Percentiles rank a stretch among this genome's conserved stretches.
Evolutionary conservation across 2,888 invertebrate genomes (phyloP).

Genomic region (Plebejus argus): DNA sequence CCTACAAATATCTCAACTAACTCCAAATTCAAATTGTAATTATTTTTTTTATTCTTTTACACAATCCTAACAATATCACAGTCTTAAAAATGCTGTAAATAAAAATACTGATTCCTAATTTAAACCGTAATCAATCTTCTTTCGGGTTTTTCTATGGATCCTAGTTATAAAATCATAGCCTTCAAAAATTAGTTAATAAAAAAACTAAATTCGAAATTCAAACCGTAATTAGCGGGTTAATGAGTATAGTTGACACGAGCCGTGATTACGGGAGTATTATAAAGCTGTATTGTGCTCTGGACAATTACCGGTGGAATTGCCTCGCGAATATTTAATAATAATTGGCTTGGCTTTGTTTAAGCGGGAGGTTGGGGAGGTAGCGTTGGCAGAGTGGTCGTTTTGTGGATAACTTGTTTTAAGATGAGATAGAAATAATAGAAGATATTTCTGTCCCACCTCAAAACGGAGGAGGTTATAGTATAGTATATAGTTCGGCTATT

Average conservation of each 20-base stretch:
- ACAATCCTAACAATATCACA: no score
- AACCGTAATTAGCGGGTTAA: slow-evolving; percentile 9
- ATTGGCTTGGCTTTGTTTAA: slow-evolving; percentile 78
- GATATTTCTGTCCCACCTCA: no score
- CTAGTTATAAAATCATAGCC: no score
- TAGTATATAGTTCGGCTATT: no score
- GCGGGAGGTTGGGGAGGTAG: slow-evolving; percentile 30
- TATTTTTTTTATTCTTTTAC: no score
- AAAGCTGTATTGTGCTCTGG: slow-evolving; percentile 53
- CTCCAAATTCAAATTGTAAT: no score
- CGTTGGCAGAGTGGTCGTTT: neutral
- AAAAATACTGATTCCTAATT: no score
- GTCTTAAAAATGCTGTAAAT: no score
- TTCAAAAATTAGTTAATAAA: neutral
- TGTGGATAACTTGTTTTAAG: neutral
- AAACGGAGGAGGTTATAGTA: no score
- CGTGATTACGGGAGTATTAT: slow-evolving; percentile 46
- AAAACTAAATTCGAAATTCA: neutral
- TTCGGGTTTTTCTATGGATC: no score
- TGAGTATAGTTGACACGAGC: neutral
- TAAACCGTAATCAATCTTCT: no score
- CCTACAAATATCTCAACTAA: no score
- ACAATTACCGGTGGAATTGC: slow-evolving; percentile 61
- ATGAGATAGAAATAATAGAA: neutral
- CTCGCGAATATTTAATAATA: slow-evolving; percentile 63